phyloP scores from a whole-genome alignment of 1,140 invertebrate genomes.

The Lysiphlebus fabarum region DNA sequence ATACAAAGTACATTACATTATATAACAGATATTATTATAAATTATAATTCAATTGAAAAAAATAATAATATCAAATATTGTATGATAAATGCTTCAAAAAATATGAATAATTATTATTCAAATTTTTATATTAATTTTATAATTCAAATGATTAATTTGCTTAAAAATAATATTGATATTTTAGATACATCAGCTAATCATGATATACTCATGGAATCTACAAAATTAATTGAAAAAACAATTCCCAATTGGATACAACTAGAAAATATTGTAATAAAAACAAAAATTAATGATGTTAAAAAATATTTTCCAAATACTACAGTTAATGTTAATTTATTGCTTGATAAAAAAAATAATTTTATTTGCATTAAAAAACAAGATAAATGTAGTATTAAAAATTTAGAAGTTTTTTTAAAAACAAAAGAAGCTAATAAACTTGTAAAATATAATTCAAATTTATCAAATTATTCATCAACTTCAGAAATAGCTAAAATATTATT shows the following conservation, averaged over 20 bases:
- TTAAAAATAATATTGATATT: slow-evolving; percentile 38
- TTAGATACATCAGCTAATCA: slow-evolving; percentile 34
- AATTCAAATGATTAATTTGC: slow-evolving; percentile 31
- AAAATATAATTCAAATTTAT: slow-evolving; percentile 36
- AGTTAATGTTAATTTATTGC: slow-evolving; percentile 44
- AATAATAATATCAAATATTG: slow-evolving; percentile 31
- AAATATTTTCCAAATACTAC: slow-evolving; percentile 36
- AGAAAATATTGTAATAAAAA: slow-evolving; percentile 32
- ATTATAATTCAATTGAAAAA: slow-evolving; percentile 39
- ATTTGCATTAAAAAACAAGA: slow-evolving; percentile 30
- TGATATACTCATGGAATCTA: slow-evolving; percentile 32
- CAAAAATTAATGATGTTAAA: slow-evolving; percentile 27
- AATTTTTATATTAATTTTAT: slow-evolving; percentile 36
- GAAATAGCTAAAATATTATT: slow-evolving; percentile 38
- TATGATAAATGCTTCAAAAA: slow-evolving; percentile 34
- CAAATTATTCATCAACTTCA: slow-evolving; percentile 34
- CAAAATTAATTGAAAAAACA: slow-evolving; percentile 34
- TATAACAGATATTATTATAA: slow-evolving; percentile 39
- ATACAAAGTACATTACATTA: slow-evolving; percentile 37
- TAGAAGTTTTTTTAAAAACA: slow-evolving; percentile 39
- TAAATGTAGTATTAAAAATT: slow-evolving; percentile 16
- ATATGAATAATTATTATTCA: slow-evolving; percentile 33
- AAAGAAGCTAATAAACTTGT: slow-evolving; percentile 38
- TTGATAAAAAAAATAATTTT: slow-evolving; percentile 25
- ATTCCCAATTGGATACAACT: slow-evolving; percentile 44